Percentiles rank a stretch among this genome's conserved stretches.
phyloP scores from a whole-genome alignment of 2,113 vertebrate species.

The Dryoscopus gambensis region DNA sequence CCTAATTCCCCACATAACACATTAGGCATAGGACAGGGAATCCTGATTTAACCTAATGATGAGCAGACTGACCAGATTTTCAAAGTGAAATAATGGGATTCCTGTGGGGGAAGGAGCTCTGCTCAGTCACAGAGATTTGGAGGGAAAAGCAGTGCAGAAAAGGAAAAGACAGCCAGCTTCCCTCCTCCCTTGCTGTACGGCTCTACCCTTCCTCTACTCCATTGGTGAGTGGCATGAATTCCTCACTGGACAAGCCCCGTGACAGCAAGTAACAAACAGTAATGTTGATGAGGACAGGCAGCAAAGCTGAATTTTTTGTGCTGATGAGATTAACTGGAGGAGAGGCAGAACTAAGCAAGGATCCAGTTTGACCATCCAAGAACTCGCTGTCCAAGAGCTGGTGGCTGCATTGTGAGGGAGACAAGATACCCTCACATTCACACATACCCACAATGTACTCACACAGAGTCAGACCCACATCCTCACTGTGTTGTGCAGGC shows the following conservation, averaged over 20 bases:
- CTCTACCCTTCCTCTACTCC: not conserved
- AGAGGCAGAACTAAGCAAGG: not conserved
- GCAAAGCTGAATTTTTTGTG: not conserved
- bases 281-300: not conserved
- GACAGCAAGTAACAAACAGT: not conserved
- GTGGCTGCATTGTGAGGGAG: rapidly evolving
- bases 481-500: not conserved
- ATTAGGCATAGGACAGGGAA: slow-evolving; percentile 21
- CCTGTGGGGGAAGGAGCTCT: not conserved
- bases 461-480: not conserved
- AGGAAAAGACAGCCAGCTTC: not conserved
- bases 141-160: not conserved
- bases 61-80: slow-evolving; percentile 38
- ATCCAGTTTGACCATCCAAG: not conserved
- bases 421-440: not conserved
- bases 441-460: not conserved
- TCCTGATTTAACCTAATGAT: slow-evolving; percentile 36
- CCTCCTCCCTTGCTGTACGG: not conserved
- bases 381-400: not conserved
- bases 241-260: not conserved
- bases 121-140: not conserved
- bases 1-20: slow-evolving; percentile 7
- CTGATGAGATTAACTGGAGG: not conserved
- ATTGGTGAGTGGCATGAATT: not conserved
- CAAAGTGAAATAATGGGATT: slow-evolving; percentile 17